A percentile compares a stretch with the other conserved stretches of the same genome.
phyloP scores from a whole-genome alignment of 2,113 vertebrate genomes.

The Plectropomus leopardus region DNA sequence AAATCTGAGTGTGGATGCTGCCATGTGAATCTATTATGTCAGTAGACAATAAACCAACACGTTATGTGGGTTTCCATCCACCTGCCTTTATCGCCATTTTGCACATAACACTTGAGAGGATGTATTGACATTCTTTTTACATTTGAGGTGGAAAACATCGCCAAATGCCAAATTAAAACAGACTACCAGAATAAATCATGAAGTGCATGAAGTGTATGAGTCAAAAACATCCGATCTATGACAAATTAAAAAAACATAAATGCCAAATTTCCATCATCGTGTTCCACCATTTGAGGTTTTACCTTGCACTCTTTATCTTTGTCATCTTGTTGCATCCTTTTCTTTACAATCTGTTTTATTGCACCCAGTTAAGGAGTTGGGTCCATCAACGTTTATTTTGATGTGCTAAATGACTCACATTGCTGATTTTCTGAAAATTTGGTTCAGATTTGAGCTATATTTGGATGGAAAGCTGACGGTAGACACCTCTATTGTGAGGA shows the following conservation, averaged over 20 bases:
- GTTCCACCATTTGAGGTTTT: neutral
- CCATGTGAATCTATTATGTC: neutral
- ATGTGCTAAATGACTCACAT: neutral
- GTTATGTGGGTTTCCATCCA: neutral
- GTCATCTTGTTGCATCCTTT: neutral
- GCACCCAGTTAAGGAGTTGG: too few species aligned
- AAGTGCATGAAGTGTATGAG: too few species aligned
- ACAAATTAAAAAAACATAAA: neutral
- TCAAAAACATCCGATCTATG: neutral
- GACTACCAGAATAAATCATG: neutral
- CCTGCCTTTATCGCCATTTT: constrained; percentile 7
- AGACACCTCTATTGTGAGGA: constrained; percentile 7
- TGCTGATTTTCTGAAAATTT: neutral
- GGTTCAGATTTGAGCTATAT: neutral
- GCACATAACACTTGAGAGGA: neutral
- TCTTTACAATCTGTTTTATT: neutral
- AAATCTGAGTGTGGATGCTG: constrained; percentile 10
- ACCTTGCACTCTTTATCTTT: neutral
- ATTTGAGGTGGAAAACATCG: neutral
- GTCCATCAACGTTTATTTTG: neutral
- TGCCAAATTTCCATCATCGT: neutral
- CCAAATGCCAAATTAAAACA: neutral
- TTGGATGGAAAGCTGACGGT: neutral
- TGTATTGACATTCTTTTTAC: too few species aligned
- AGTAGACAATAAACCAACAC: neutral